Evolutionary conservation across 2,888 invertebrate species (phyloP).

Genomic region (Lamellibrachia columna): DNA sequence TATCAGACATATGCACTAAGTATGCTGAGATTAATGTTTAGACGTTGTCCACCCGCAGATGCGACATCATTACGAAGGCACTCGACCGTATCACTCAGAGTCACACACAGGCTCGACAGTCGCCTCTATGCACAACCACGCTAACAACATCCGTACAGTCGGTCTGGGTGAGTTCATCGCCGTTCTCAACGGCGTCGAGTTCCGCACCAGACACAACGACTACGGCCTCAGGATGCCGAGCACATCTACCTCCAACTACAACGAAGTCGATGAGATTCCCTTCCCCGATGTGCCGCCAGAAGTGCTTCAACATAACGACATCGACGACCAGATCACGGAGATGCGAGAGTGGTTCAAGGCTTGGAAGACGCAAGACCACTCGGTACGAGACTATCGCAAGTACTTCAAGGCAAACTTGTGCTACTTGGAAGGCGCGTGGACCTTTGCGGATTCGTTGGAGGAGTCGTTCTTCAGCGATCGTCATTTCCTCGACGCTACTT

Average conservation of each 20-base stretch:
- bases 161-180: slow-evolving; percentile 44
- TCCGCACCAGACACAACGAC: slow-evolving; percentile 44
- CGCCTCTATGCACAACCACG: slow-evolving; percentile 52
- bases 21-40: background rate
- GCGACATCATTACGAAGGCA: slow-evolving; percentile 35
- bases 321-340: slow-evolving; percentile 45
- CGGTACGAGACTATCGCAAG: slow-evolving; percentile 47
- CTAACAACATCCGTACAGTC: slow-evolving; percentile 50
- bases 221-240: slow-evolving; percentile 33
- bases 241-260: slow-evolving; percentile 19
- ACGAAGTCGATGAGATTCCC: slow-evolving; percentile 19
- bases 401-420: slow-evolving; percentile 57
- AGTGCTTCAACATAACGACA: slow-evolving; percentile 42
- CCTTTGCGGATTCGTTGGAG: slow-evolving; percentile 40
- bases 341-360: slow-evolving; percentile 56
- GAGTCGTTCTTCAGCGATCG: slow-evolving; percentile 57
- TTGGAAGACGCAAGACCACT: slow-evolving; percentile 47
- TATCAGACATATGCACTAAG: background rate
- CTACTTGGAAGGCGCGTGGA: slow-evolving; percentile 58
- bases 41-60: background rate
- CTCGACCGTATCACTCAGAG: slow-evolving; percentile 41
- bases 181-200: slow-evolving; percentile 56
- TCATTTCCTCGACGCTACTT: slow-evolving; percentile 50
- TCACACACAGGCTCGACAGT: slow-evolving; percentile 39
- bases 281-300: slow-evolving; percentile 45